Percentiles rank a stretch among this genome's conserved stretches.
These are phyloP conservation scores for Camponotus floridanus DNA, from an alignment of 1,140 invertebrate species.

Conservation along the genomic window DNA sequence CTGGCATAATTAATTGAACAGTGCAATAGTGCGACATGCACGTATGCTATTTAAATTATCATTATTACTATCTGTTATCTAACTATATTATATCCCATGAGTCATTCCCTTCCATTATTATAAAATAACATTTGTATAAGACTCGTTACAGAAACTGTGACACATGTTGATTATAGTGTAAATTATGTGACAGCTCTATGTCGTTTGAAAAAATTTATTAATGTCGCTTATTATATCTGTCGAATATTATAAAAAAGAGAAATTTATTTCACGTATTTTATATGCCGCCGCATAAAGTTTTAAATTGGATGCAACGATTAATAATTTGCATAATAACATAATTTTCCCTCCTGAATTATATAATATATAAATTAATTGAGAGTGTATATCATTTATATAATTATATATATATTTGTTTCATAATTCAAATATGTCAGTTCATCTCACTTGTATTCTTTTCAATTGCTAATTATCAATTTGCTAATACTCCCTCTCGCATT, in stretches of 20 bases:
- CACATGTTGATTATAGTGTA: background rate
- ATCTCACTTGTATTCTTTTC: background rate
- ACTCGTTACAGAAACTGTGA: slow-evolving; percentile 9
- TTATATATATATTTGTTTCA: background rate
- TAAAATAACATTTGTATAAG: background rate
- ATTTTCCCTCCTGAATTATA: background rate
- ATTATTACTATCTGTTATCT: slow-evolving; percentile 7
- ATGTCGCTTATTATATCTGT: background rate
- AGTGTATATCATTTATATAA: background rate
- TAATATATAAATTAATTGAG: background rate
- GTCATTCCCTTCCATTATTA: background rate
- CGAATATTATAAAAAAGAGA: background rate
- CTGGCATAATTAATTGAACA: slow-evolving; percentile 23
- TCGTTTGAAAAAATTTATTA: background rate
- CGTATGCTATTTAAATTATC: slow-evolving; percentile 7
- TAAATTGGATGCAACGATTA: slow-evolving; percentile 1
- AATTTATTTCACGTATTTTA: slow-evolving; percentile 4
- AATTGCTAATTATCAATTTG: background rate
- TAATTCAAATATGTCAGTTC: background rate
- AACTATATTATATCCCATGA: background rate
- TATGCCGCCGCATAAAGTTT: background rate
- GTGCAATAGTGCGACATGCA: background rate
- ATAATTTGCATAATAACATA: background rate
- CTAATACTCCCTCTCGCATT: background rate
- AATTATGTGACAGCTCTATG: background rate